Base-by-base conservation (phyloP, 1,140 invertebrate genomes). In the Drosophila serrata region DNA sequence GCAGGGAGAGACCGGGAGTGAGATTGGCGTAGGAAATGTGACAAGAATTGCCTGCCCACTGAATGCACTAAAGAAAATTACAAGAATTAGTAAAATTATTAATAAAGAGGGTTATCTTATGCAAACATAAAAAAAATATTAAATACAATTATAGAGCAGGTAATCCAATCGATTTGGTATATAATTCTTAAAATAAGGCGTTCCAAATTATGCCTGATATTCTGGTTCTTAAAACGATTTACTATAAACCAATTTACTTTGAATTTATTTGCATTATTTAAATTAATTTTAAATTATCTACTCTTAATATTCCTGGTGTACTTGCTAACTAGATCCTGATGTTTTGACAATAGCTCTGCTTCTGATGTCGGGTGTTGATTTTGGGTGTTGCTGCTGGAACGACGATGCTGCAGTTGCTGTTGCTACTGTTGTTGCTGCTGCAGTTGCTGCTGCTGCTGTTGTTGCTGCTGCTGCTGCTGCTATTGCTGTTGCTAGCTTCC, bases 311-410 rank as follows among this genome's bases (percentile, higher is more conserved):
- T 40, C 11, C 31, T 12, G 7, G 65, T 69, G 65, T 37, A 15
- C 19, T 22, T 51, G 24, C 35, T 33, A 40, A 67, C 56, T 69
- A 31, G 31, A 51, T 42, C 29, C 69, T 68, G 69, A 75, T 80
- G 64, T 80, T 80, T 75, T 63, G 77, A 80, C 77, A 80, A 80
- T 75, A 61, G 51, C 57, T 8, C 65, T 68, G 65, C 65, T 31
- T 31, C 48, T 67, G 61, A 69, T 67, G 62, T 45, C 27, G 37
- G 65, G n/a, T 45, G 37, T 43, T 62, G 48, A 35, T 62, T 55
- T 56, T 46, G 53, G 39, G 31, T 45, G 62, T 60, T 59, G 62
- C 55, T 31, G 29, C 39, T 43, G 29, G 46, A 35, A 55, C 19
- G 29, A 29, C 0, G 46, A 9, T 42, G 37, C 61, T 42, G 61